These are phyloP conservation scores for Drosophila meridionalis DNA, from an alignment of 2,888 invertebrate genomes.

Conservation along the genomic window DNA sequence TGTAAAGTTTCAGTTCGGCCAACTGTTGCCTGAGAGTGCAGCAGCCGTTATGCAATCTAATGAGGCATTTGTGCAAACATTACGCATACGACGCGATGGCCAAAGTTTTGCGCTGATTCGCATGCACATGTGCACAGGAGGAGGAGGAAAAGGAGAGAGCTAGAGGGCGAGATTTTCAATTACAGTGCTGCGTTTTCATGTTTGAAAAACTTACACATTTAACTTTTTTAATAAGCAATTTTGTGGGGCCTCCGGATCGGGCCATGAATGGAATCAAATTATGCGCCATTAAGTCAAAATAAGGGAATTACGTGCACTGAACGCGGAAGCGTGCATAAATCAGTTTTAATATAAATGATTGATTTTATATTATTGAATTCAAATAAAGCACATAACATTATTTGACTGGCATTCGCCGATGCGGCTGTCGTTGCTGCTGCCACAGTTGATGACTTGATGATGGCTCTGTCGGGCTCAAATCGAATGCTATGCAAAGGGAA, in stretches of 20 bases:
- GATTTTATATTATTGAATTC: slow-evolving; percentile 60
- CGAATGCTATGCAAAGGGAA: slow-evolving; percentile 69
- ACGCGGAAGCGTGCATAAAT: slow-evolving; percentile 49
- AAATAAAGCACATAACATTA: slow-evolving; percentile 62
- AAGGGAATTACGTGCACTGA: slow-evolving; percentile 49
- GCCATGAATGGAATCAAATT: slow-evolving; percentile 43
- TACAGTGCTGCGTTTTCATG: slow-evolving; percentile 8
- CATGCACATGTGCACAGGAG: slow-evolving; percentile 6
- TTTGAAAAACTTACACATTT: slow-evolving; percentile 13
- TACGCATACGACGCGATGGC: slow-evolving; percentile 41
- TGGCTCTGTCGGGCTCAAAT: slow-evolving; percentile 34
- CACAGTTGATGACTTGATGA: slow-evolving; percentile 39
- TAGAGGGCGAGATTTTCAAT: slow-evolving; percentile 32
- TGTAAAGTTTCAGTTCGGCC: slow-evolving; percentile 17
- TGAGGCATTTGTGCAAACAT: slow-evolving; percentile 37
- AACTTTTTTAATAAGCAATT: slow-evolving; percentile 50
- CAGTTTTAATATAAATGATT: slow-evolving; percentile 60
- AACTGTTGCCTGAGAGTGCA: slow-evolving; percentile 24
- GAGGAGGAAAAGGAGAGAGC: not conserved
- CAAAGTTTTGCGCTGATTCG: slow-evolving; percentile 27
- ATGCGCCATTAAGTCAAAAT: slow-evolving; percentile 49
- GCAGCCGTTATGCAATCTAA: slow-evolving; percentile 16
- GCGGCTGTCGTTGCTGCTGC: not conserved
- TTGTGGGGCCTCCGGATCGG: slow-evolving; percentile 13
- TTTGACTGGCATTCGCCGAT: slow-evolving; percentile 42